phyloP scores from a whole-genome alignment of 2,888 invertebrate species.

The Lutraria lutraria region DNA sequence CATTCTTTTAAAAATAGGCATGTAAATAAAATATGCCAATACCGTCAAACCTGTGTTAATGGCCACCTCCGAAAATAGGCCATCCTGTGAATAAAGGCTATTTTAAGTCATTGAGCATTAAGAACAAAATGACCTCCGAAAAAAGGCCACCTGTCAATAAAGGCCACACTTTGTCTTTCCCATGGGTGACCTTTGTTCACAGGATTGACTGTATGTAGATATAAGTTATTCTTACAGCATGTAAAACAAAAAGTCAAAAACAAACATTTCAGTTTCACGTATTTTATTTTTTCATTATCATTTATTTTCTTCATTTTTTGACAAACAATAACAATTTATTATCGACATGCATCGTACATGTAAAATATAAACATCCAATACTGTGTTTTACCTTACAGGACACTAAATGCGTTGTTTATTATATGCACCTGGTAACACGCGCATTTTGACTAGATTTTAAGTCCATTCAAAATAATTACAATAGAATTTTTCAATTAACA shows the following conservation, averaged over 20 bases:
- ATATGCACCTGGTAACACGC: not conserved
- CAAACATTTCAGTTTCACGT: not conserved
- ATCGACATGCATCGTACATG: not conserved
- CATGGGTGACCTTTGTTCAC: no score
- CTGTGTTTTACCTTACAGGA: not conserved
- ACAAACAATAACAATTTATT: slow-evolving; percentile 6
- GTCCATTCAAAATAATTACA: not conserved
- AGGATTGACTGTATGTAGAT: not conserved
- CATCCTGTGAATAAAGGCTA: no score
- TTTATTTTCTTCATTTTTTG: not conserved
- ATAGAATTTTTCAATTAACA: not conserved
- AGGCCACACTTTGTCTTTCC: no score
- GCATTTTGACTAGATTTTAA: not conserved
- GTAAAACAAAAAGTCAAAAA: not conserved
- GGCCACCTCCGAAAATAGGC: no score
- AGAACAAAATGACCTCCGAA: no score
- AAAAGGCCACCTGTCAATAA: no score
- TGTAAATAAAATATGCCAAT: no score
- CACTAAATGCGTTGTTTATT: not conserved
- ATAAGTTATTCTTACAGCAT: not conserved
- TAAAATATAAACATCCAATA: not conserved
- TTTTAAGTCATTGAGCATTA: no score
- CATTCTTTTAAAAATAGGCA: no score
- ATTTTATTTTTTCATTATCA: not conserved
- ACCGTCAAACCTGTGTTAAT: no score